phyloP scores from a whole-genome alignment of 2,113 vertebrate species.

The Piprites chloris region DNA sequence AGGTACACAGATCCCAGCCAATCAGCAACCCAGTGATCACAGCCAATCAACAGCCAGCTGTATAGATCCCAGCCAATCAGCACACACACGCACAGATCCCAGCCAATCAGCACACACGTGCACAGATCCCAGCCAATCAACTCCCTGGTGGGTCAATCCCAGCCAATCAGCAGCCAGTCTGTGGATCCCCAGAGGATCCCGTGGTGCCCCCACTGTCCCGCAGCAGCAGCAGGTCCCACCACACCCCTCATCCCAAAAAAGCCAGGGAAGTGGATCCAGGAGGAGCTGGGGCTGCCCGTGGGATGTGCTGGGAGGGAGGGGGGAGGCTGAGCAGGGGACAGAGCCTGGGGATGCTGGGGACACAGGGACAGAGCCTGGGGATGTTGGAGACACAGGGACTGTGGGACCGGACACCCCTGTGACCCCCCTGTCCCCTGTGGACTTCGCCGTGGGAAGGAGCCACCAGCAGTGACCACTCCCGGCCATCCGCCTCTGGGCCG shows the following conservation, averaged over 20 bases:
- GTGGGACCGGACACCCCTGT: neutral
- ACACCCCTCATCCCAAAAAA: rapidly evolving
- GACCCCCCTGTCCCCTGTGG: too few species aligned
- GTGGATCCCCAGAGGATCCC: neutral
- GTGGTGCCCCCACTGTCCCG: too few species aligned
- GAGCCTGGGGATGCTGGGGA: neutral
- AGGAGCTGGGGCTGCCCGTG: too few species aligned
- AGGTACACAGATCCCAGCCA: neutral
- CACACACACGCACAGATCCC: neutral
- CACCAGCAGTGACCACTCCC: too few species aligned
- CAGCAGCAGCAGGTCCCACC: neutral
- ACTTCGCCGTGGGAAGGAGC: too few species aligned
- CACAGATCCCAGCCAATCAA: neutral
- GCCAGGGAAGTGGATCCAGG: rapidly evolving
- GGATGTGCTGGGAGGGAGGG: too few species aligned
- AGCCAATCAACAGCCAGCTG: neutral
- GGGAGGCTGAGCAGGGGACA: neutral
- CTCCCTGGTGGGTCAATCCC: rapidly evolving
- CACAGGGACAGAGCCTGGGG: too few species aligned
- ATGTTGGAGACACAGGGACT: neutral
- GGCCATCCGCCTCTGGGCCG: too few species aligned
- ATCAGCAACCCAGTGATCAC: neutral
- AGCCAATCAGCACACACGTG: neutral
- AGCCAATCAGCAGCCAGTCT: neutral
- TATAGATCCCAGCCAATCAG: neutral